Conservation (phyloP, 2,797 vertebrate species). For the Anabacerthia variegaticeps region DNA sequence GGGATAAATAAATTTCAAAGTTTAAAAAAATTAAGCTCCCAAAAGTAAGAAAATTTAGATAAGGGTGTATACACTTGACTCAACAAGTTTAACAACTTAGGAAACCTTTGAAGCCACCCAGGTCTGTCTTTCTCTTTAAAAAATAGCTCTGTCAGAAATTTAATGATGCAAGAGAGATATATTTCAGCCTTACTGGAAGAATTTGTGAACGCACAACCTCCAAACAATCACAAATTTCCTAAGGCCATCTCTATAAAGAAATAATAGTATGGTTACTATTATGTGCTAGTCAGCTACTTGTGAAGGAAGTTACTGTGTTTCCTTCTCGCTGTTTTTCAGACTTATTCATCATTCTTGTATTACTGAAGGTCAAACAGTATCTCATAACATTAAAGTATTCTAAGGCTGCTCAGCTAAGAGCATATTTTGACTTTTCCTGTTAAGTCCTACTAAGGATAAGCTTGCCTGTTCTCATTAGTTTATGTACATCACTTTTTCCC, state of each 20-base stretch:
- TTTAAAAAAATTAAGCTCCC: not conserved
- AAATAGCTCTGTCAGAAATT: not conserved
- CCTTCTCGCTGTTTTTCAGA: not conserved
- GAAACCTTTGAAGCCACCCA: not conserved
- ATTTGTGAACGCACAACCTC: not conserved
- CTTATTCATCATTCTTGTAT: not conserved
- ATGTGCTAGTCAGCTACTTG: not conserved
- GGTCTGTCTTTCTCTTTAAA: not conserved
- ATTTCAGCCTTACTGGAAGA: not conserved
- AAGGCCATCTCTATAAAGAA: not conserved
- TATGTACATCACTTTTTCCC: not conserved
- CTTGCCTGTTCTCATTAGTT: not conserved
- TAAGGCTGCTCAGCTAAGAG: not conserved
- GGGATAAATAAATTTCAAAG: not conserved
- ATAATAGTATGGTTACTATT: not conserved
- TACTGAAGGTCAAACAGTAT: not conserved
- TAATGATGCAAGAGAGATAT: not conserved
- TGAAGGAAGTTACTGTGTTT: not conserved
- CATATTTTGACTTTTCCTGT: not conserved
- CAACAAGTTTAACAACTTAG: not conserved
- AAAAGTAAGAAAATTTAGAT: not conserved
- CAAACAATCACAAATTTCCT: not conserved
- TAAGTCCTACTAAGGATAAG: not conserved
- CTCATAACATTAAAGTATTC: not conserved
- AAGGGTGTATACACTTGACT: not conserved